These are phyloP conservation scores for Loris lydekkerianus DNA, from an alignment of 2,797 vertebrate species.

Conservation along the genomic window DNA sequence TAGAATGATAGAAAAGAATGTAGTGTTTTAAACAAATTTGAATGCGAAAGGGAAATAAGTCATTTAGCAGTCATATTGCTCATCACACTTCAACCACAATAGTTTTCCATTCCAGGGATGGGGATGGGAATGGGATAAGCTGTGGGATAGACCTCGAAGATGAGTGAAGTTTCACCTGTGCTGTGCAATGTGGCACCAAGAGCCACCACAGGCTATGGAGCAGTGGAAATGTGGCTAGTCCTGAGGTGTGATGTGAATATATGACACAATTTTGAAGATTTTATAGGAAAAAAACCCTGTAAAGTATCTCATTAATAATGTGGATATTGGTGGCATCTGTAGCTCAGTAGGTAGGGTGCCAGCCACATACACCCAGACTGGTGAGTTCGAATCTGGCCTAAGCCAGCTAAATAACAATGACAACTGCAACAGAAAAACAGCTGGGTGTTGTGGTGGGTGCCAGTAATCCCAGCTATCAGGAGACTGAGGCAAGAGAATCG, in stretches of 20 bases:
- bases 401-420: too few species aligned
- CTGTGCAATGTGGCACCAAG: neutral
- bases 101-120: constrained; percentile 53
- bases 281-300: neutral
- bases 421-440: too few species aligned
- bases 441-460: too few species aligned
- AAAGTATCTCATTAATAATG: neutral
- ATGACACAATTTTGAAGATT: neutral
- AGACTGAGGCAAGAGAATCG: too few species aligned
- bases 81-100: neutral
- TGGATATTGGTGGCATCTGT: neutral
- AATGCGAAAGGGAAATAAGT: neutral
- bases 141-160: neutral
- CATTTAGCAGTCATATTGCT: neutral
- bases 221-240: neutral
- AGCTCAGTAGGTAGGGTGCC: too few species aligned
- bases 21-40: neutral
- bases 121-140: neutral
- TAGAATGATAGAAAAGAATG: neutral
- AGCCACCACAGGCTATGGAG: neutral
- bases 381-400: too few species aligned
- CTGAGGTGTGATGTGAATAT: neutral
- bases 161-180: neutral
- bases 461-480: too few species aligned
- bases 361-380: too few species aligned